Percentiles rank a stretch among this genome's conserved stretches.
Evolutionary conservation across 2,113 vertebrate genomes (phyloP).

Genomic region (Aptenodytes forsteri): DNA sequence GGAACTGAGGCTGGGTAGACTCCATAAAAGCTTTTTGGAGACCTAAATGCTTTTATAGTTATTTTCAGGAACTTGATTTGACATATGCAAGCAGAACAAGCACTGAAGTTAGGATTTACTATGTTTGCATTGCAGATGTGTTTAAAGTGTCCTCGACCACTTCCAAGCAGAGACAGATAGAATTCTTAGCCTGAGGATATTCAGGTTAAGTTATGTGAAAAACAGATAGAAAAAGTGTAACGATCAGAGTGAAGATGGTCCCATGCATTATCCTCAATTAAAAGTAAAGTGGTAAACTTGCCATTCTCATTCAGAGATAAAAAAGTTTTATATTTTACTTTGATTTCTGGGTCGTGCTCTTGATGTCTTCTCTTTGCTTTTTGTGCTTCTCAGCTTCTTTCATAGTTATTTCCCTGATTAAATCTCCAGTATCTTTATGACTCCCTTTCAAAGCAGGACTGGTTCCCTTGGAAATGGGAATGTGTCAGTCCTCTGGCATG

Average conservation of each 20-base stretch:
- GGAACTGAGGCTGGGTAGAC: slow-evolving; percentile 66
- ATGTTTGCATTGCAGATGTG: neutral
- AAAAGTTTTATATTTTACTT: neutral
- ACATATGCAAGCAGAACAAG: neutral
- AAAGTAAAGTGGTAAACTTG: neutral
- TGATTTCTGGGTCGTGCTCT: neutral
- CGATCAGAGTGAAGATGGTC: neutral
- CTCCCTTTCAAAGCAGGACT: neutral
- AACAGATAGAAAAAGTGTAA: neutral
- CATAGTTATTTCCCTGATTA: neutral
- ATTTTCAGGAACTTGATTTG: neutral
- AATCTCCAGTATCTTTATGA: neutral
- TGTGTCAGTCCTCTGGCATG: neutral
- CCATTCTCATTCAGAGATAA: neutral
- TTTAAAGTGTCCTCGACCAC: neutral
- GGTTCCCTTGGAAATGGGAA: neutral
- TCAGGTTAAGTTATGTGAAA: neutral
- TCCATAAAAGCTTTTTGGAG: slow-evolving; percentile 24
- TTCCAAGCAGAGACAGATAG: neutral
- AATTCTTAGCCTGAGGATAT: neutral
- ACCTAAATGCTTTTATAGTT: neutral
- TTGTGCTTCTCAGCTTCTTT: neutral
- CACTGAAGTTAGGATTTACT: neutral
- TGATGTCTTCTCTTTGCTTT: neutral
- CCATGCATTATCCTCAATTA: neutral